A percentile compares a stretch with the other conserved stretches of the same genome.
Conservation (phyloP, 1,140 invertebrate species). For the Micrasema longulum region DNA sequence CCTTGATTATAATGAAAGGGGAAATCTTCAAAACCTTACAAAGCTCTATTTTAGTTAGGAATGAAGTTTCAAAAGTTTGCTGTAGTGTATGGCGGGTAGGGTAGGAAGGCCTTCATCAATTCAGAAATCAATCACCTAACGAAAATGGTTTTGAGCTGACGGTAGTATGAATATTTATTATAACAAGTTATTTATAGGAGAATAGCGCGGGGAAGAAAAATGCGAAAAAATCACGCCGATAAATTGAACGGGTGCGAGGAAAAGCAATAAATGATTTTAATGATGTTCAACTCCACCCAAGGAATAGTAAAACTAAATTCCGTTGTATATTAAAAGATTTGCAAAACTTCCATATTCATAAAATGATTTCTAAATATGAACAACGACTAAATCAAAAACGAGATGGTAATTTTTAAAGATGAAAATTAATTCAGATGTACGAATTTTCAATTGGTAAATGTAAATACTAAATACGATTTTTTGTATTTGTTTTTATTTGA, state of each 20-base stretch:
- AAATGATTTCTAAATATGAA: no score
- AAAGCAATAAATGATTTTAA: slow-evolving; percentile 17
- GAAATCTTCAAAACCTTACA: not conserved
- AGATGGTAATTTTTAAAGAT: no score
- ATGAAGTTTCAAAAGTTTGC: not conserved
- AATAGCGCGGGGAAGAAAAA: not conserved
- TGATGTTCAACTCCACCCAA: no score
- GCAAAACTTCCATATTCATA: no score
- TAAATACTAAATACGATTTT: no score
- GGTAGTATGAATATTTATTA: slow-evolving; percentile 33
- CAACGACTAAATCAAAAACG: no score
- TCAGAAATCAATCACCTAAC: slow-evolving; percentile 32
- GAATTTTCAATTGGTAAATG: no score
- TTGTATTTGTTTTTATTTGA: no score
- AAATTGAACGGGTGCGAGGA: slow-evolving; percentile 30
- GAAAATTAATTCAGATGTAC: no score
- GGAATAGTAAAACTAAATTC: no score
- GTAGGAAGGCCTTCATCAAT: slow-evolving; percentile 18
- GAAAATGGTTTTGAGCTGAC: not conserved
- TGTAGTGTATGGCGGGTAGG: not conserved
- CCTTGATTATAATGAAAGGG: no score
- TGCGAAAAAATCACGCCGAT: slow-evolving; percentile 25
- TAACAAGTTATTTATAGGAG: slow-evolving; percentile 30
- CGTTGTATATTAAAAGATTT: no score
- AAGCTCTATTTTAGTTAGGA: not conserved